A percentile compares a stretch with the other conserved stretches of the same genome.
phyloP scores from a whole-genome alignment of 2,888 invertebrate genomes.

The Melanostoma scalare region DNA sequence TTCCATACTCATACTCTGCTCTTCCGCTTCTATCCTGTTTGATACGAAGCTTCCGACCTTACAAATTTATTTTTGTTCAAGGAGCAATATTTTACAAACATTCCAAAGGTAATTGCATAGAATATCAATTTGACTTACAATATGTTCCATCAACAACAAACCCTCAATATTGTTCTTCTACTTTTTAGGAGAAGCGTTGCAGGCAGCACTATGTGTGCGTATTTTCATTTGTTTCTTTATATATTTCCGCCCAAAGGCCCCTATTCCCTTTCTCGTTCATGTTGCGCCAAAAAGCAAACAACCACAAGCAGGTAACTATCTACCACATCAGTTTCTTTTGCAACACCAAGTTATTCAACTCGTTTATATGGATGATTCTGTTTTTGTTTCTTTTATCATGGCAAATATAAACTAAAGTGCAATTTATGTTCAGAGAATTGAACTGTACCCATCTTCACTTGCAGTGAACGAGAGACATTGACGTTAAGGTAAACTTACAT shows the following conservation, averaged over 20 bases:
- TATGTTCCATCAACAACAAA: slow-evolving; percentile 19
- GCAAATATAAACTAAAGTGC: slow-evolving; percentile 64
- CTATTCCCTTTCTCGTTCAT: not conserved
- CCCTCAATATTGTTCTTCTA: not conserved
- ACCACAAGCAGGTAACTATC: slow-evolving; percentile 24
- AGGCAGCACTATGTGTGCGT: not conserved
- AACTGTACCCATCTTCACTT: slow-evolving; percentile 40
- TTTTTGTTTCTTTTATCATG: slow-evolving; percentile 6
- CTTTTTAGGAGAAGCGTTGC: no score
- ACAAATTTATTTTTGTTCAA: slow-evolving; percentile 23
- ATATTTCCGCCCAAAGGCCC: not conserved
- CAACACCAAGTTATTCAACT: slow-evolving; percentile 32
- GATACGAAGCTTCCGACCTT: no score
- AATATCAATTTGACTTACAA: slow-evolving; percentile 64
- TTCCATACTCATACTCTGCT: no score
- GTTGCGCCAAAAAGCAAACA: not conserved
- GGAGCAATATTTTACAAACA: slow-evolving; percentile 61
- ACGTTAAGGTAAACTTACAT: slow-evolving; percentile 14
- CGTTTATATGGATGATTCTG: not conserved
- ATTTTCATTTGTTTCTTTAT: not conserved
- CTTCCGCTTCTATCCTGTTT: no score
- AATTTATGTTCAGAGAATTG: slow-evolving; percentile 53
- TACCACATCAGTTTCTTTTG: slow-evolving; percentile 4
- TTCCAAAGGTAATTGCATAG: slow-evolving; percentile 63
- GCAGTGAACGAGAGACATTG: slow-evolving; percentile 6